Evolutionary conservation across 2,113 vertebrate genomes (phyloP), one percentile per base, ranked within the genome.

Genomic region (Procavia capensis): DNA sequence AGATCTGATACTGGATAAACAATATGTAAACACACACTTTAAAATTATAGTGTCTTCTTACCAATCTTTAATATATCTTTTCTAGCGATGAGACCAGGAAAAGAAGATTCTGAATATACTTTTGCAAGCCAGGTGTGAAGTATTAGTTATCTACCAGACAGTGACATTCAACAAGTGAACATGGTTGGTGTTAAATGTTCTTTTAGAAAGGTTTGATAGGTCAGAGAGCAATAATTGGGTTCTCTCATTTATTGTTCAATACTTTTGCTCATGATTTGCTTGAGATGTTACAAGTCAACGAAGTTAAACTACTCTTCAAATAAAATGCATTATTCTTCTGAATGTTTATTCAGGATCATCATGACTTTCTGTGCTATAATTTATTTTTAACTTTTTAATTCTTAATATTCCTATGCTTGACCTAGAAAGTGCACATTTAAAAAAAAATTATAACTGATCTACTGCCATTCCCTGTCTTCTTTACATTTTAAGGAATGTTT

Each of bases 401-500:
- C 31, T 81, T 36, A 39, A 29, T 85, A 78, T 97, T 64, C 85
- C 6, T 50, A 34, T 63, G 25, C 11, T 70, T 93, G 5, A 87
- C 22, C 19, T 93, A 34, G 10, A 93, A 91, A 72, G 22, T 61
- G 0, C 1, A 50, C 3, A 4, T 70, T 31, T 47, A 74, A 22
- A 39, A 70, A 88, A 74, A 47, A 47, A n/a, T n/a, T 4, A 20
- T 87, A 70, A 29, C 45, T 3, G 17, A 1, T 36, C 1, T 6
- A 63, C 8, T 66, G 9, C 39, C 24, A 31, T 72, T 68, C 9
- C 7, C 24, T 50, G 9, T 10, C 47, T 54, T 96, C 59, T 85
- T 9, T 79, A 17, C 14, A 72, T 72, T 91, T 91, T 85, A 94
- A 61, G 82, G 24, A 76, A 34, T 88, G 29, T 84, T 83, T 80